phyloP scores from a whole-genome alignment of 1,140 invertebrate genomes.

The Papilio machaon region DNA sequence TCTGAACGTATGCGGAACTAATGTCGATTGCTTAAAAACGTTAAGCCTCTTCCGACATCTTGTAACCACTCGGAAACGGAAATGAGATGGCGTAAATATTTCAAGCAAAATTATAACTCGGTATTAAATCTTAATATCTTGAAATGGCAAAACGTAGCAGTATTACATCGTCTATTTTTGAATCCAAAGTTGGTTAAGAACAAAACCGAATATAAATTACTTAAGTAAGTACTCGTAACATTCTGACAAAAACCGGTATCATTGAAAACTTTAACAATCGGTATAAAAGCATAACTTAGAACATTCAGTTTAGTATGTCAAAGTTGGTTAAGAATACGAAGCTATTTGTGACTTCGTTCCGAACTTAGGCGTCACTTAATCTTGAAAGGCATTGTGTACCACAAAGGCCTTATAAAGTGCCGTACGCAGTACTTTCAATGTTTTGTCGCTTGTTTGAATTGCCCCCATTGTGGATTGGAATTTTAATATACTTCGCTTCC shows the following conservation, averaged over 20 bases:
- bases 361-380: not conserved
- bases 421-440: not conserved
- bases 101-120: not conserved
- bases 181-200: too few relatives aligned
- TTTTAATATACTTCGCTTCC: slow-evolving; percentile 4
- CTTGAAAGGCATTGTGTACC: slow-evolving; percentile 2
- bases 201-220: too few relatives aligned
- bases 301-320: not conserved
- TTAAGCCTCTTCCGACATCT: slow-evolving; percentile 10
- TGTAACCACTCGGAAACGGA: not conserved
- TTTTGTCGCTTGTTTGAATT: not conserved
- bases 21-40: slow-evolving; percentile 7
- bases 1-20: not conserved
- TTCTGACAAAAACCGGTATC: too few relatives aligned
- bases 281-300: not conserved
- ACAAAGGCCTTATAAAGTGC: slow-evolving; percentile 14
- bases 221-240: too few relatives aligned
- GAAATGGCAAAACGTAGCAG: too few relatives aligned
- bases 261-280: not conserved
- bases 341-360: not conserved
- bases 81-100: slow-evolving; percentile 1
- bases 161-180: too few relatives aligned
- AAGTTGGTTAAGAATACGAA: not conserved
- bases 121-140: not conserved
- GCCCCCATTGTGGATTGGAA: not conserved